These are phyloP conservation scores for Antechinus stuartii DNA, from an alignment of 2,113 vertebrate genomes.

Conservation along the genomic window DNA sequence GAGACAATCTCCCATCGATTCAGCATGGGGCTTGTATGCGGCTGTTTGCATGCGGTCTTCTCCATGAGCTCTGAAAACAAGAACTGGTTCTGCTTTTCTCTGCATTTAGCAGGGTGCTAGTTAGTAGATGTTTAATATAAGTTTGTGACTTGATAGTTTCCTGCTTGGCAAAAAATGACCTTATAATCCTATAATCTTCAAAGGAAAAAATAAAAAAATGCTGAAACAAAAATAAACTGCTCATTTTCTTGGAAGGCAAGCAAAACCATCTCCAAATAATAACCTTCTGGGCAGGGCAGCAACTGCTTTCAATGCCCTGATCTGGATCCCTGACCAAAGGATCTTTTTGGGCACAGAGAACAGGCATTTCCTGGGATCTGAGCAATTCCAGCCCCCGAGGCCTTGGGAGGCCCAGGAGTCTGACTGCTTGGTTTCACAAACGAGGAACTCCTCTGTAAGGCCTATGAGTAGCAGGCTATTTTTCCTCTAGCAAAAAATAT, in stretches of 20 bases:
- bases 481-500: not conserved
- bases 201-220: not conserved
- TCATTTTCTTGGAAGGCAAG: not conserved
- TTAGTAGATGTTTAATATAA: not conserved
- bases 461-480: not conserved
- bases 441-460: accelerated
- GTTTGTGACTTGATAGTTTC: not conserved
- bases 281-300: not conserved
- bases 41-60: not conserved
- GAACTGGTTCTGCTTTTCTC: not conserved
- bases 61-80: not conserved
- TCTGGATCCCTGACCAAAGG: not conserved
- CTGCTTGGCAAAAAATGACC: not conserved
- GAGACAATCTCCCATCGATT: not conserved
- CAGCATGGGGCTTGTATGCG: too few relatives aligned
- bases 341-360: not conserved
- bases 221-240: not conserved
- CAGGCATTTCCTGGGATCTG: not conserved
- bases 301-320: not conserved
- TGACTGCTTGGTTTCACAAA: not conserved
- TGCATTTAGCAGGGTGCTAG: not conserved
- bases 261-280: not conserved
- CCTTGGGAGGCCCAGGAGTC: not conserved
- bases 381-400: not conserved
- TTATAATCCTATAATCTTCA: not conserved